Evolutionary conservation across 2,113 vertebrate species (phyloP).

Genomic region (Menidia beryllina): DNA sequence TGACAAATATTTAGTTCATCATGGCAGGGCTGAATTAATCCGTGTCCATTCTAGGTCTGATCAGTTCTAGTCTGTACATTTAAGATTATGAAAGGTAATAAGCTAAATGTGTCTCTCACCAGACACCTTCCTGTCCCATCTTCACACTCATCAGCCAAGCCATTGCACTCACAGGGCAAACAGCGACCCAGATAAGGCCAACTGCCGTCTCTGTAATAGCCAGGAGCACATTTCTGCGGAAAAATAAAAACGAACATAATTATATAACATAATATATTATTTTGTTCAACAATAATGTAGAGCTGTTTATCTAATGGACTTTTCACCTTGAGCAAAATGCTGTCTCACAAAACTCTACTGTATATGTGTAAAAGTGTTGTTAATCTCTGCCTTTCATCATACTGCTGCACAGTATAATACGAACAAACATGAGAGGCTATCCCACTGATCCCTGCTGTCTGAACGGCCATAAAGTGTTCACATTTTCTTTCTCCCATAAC

Average conservation of each 20-base stretch:
- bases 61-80: background rate
- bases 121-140: constrained; percentile 89
- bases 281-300: background rate
- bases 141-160: constrained; percentile 87
- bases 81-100: background rate
- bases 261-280: no score
- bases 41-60: background rate
- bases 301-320: background rate
- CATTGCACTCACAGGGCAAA: constrained; percentile 89
- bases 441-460: background rate
- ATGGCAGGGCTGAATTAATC: background rate
- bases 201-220: constrained; percentile 86
- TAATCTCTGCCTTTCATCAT: background rate
- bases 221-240: constrained; percentile 87
- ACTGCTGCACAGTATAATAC: background rate
- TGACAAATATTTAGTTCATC: constrained; percentile 35
- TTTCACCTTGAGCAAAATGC: no score
- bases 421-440: background rate
- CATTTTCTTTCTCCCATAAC: background rate
- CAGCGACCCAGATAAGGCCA: constrained; percentile 82
- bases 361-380: background rate
- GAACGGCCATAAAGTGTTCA: background rate
- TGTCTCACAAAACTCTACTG: background rate
- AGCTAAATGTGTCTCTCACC: constrained; percentile 81
- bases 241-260: constrained; percentile 18